A percentile compares a stretch with the other conserved stretches of the same genome.
Conservation (phyloP, 2,888 invertebrate genomes). For the Lycophotia porphyrea region DNA sequence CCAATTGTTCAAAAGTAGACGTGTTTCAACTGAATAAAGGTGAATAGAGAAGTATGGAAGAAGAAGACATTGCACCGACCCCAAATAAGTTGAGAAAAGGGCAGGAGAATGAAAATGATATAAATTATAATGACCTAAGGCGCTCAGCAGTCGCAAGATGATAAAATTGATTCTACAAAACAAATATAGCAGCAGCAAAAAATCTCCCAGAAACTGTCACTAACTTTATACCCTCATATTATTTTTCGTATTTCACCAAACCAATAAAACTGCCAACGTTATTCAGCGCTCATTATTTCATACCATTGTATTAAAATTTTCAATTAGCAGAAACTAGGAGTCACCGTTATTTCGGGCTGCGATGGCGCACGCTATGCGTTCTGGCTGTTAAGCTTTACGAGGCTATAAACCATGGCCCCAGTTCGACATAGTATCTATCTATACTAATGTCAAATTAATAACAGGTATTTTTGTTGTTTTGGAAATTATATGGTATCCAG, state of each 20-base stretch:
- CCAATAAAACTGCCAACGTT: slow-evolving; percentile 7
- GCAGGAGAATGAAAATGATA: neutral
- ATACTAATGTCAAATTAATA: slow-evolving; percentile 46
- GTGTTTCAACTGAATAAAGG: no score
- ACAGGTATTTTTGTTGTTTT: slow-evolving; percentile 7
- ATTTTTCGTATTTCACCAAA: slow-evolving; percentile 17
- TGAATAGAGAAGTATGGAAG: no score
- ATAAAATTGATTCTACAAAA: neutral
- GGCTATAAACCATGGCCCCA: slow-evolving; percentile 40
- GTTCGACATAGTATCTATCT: slow-evolving; percentile 39
- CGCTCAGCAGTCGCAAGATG: neutral
- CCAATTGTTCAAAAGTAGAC: no score
- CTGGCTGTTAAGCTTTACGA: slow-evolving; percentile 47
- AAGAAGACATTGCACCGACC: no score
- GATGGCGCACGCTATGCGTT: slow-evolving; percentile 40
- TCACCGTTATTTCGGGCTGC: slow-evolving; percentile 49
- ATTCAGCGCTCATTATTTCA: slow-evolving; percentile 15
- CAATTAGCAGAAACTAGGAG: slow-evolving; percentile 51
- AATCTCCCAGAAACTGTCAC: neutral
- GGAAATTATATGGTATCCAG: neutral
- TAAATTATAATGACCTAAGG: neutral
- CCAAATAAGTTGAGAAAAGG: no score
- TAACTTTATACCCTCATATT: neutral
- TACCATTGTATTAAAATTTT: slow-evolving; percentile 37
- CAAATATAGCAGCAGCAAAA: neutral